Base-by-base conservation (phyloP, 2,888 invertebrate genomes). In the Apamea epomidion region DNA sequence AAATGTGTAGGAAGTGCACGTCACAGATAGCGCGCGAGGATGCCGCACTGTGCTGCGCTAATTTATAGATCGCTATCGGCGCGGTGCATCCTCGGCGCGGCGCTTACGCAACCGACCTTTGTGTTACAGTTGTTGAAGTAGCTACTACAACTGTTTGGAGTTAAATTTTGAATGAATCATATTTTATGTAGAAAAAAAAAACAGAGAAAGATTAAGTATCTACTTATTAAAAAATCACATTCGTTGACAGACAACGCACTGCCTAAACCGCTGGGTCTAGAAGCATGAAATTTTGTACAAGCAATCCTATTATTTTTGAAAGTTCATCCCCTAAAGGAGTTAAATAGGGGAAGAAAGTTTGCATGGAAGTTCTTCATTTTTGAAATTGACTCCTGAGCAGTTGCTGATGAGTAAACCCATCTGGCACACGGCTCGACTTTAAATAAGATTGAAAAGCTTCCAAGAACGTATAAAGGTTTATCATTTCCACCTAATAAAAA, bases 101-200 rank as follows among this genome's bases (percentile, higher is more conserved):
- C 82, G 83, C 81, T 89, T 90, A 82, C 87, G 90, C 89, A 90
- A 90, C 71, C 80, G 89, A 87, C 90, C 88, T 88, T 84, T 83
- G 81, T 85, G 82, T 75, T 76, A 85, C 67, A 82, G 25, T 85
- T 78, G 76, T 81, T 85, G 45, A 32, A 77, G 76, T 78, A 78
- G 79, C 69, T 32, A 64, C 42, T 37, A 67, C 60, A 58, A 76
- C 51, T 58, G 71, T 64, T 60, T 37, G 12, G 12, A 45, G 62
- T 69, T 75, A 45, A 14, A 60, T 60, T 60, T n/a, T 60, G 5
- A 74, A 45, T 77, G 16, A 67, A 37, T 54, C 21, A 73, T 72
- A 58, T 3, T 74, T 18, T 21, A 60, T 37, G 3, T 37, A 6
- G 29, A 65, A 60, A 60, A 58, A 54, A 25, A 58, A 60, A 60